Evolutionary conservation across 1,140 invertebrate species (phyloP).

Genomic region (Bombus pascuorum): DNA sequence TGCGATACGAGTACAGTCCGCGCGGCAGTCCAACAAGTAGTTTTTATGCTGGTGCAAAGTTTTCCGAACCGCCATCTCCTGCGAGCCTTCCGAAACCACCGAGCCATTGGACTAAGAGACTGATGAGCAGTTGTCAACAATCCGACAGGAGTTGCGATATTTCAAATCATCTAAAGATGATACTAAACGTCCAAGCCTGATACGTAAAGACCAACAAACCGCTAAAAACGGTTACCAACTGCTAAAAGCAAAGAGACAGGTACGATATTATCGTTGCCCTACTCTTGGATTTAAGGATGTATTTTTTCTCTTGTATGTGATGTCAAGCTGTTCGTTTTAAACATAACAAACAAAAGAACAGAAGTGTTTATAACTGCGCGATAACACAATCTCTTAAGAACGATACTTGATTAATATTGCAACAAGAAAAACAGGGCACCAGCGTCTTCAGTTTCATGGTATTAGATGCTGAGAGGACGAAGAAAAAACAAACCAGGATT

Average conservation of each 20-base stretch:
- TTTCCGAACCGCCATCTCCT: constrained; percentile 85
- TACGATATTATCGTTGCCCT: constrained; percentile 41
- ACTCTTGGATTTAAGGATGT: constrained; percentile 32
- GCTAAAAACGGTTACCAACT: constrained; percentile 44
- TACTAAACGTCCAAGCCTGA: constrained; percentile 84
- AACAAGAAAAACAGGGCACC: constrained; percentile 45
- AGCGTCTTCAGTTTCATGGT: constrained; percentile 57
- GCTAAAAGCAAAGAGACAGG: constrained; percentile 39
- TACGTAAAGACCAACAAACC: constrained; percentile 59
- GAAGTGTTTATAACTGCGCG: constrained; percentile 50
- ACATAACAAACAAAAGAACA: neutral
- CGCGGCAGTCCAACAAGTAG: constrained; percentile 79
- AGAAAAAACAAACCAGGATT: constrained; percentile 27
- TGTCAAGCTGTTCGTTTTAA: constrained; percentile 50
- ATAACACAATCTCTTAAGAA: constrained; percentile 46
- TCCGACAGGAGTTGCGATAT: constrained; percentile 73
- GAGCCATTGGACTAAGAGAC: constrained; percentile 81
- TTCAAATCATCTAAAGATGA: constrained; percentile 83
- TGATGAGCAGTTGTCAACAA: constrained; percentile 70
- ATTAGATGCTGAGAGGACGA: constrained; percentile 12
- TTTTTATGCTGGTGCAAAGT: constrained; percentile 86
- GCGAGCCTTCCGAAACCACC: constrained; percentile 85
- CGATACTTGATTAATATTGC: constrained; percentile 29
- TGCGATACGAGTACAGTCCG: constrained; percentile 67
- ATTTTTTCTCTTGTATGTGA: constrained; percentile 35